Percentiles rank a stretch among this genome's conserved stretches.
These are phyloP conservation scores for Calyptomena viridis DNA, from an alignment of 2,113 vertebrate genomes.

Conservation along the genomic window DNA sequence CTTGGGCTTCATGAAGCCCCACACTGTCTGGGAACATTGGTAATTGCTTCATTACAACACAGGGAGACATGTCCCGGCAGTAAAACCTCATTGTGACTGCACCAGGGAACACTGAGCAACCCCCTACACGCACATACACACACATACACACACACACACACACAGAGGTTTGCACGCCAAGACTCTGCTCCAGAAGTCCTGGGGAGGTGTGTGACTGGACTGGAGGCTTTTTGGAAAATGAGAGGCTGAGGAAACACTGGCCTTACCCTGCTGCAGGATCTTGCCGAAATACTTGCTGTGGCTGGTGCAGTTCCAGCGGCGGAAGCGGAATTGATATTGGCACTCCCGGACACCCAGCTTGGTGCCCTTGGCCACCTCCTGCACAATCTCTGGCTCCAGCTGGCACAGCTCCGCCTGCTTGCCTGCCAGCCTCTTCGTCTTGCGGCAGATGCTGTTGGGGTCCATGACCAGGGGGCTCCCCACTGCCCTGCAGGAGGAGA, in stretches of 20 bases:
- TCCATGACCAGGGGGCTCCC: slow-evolving; percentile 98
- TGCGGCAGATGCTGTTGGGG: slow-evolving; percentile 96
- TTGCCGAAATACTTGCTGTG: slow-evolving; percentile 97
- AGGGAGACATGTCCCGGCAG: slow-evolving; percentile 71
- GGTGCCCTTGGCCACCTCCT: slow-evolving; percentile 91
- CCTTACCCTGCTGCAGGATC: slow-evolving; percentile 96
- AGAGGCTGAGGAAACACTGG: neutral
- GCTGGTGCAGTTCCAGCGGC: slow-evolving; percentile 97
- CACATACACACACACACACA: neutral
- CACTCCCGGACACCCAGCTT: slow-evolving; percentile 92
- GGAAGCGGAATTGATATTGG: slow-evolving; percentile 95
- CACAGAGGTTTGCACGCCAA: neutral
- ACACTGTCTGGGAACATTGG: slow-evolving; percentile 63
- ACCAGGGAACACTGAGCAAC: neutral
- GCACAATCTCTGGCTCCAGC: slow-evolving; percentile 93
- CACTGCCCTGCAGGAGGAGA: slow-evolving; percentile 86
- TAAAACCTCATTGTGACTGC: slow-evolving; percentile 47
- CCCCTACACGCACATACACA: neutral
- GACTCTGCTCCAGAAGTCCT: neutral
- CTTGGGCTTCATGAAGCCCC: slow-evolving; percentile 66
- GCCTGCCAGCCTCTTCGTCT: slow-evolving; percentile 90
- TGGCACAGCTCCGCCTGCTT: slow-evolving; percentile 95
- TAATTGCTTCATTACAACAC: slow-evolving; percentile 77
- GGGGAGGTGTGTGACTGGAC: rapidly evolving
- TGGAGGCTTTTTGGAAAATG: neutral